Evolutionary conservation across 2,113 vertebrate genomes (phyloP), one percentile per base, ranked within the genome.

Genomic region (Ictidomys tridecemlineatus): DNA sequence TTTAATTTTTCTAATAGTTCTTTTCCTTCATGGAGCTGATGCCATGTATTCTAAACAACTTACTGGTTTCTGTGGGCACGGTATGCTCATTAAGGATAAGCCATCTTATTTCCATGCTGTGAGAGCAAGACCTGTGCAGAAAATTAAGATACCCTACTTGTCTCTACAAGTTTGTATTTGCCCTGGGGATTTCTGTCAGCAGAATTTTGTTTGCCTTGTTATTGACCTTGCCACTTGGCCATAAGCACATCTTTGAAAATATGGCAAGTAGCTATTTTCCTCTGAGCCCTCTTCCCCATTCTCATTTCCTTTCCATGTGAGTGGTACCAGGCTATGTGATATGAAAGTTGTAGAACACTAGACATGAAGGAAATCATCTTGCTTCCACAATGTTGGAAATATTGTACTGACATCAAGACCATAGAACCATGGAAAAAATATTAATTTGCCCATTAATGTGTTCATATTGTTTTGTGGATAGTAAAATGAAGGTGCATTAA

Each of bases 401-500:
- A 67, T 8, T 86, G 8, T 90, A 72, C 79, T 58, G 48, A 97
- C 84, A 37, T 82, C 93, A 96, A 94, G 90, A 94, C 39, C 42
- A 63, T 77, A 92, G 32, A 95, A 83, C 92, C 76, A 51, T 87
- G 51, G 83, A 69, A 80, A 45, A 80, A 88, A 69, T 92, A 95
- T 82, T 95, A 96, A 94, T 95, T 93, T 96, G 20, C 20, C 72
- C 84, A 90, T 94, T 95, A 92, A 92, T 24, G 8, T 93, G 69
- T 56, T 89, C 78, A 42, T 97, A 87, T 84, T 97, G 78, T 91
- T 97, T 97, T 84, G 56, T 97, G 89, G 70, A 14, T 95, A 91
- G 78, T 79, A 95, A 95, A 91, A 89, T 84, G 56, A 97, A 93
- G 94, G 83, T 18, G 28, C 83, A 45, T 93, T 93, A 82, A 32